Conservation (phyloP, 2,797 vertebrate species). For the Tiaroga cobitis region DNA sequence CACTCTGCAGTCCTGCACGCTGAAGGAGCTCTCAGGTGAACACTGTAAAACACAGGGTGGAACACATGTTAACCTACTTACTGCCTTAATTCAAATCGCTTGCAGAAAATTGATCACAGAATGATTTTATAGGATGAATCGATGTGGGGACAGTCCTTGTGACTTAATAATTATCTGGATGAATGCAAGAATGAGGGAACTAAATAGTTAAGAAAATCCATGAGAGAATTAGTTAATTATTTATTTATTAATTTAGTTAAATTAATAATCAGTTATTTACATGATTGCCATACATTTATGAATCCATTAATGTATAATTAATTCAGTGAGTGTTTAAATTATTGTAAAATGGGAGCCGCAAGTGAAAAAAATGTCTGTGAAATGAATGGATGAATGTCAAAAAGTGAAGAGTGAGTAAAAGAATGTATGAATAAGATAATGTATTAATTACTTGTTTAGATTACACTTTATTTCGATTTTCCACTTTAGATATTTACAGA, state of each 20-base stretch:
- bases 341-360: not conserved
- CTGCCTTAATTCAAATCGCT: not conserved
- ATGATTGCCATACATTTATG: not conserved
- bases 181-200: not conserved
- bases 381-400: not conserved
- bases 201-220: not conserved
- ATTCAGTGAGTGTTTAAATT: not conserved
- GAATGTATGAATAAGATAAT: not conserved
- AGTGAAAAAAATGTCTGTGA: not conserved
- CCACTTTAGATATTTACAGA: not conserved
- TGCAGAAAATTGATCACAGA: conserved; percentile 14
- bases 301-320: not conserved
- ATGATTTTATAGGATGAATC: conserved; percentile 5
- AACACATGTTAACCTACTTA: conserved; percentile 12
- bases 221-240: not conserved
- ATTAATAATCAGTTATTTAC: not conserved
- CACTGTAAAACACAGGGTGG: not conserved
- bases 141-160: not conserved
- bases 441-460: not conserved
- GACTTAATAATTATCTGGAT: not conserved
- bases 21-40: conserved; percentile 21
- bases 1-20: not conserved
- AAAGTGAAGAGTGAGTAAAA: not conserved
- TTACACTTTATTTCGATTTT: not conserved
- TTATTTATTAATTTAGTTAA: not conserved